Evolutionary conservation across 2,113 vertebrate species (phyloP).

Genomic region (Cheirogaleus medius): DNA sequence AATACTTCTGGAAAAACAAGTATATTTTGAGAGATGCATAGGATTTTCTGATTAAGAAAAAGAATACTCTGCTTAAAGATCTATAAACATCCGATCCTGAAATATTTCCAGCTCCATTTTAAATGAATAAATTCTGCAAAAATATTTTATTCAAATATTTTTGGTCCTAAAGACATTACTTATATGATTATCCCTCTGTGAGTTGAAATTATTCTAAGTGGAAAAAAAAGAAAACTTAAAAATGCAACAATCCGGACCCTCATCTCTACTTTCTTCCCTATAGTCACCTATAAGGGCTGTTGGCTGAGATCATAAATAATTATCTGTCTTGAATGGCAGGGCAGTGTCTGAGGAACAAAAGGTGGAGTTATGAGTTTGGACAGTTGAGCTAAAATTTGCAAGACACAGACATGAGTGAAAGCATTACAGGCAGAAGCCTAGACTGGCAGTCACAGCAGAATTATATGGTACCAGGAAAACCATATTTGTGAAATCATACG

Average conservation of each 20-base stretch:
- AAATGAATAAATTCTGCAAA: neutral
- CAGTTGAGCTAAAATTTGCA: neutral
- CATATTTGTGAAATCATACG: neutral
- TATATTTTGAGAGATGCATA: neutral
- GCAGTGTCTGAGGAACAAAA: neutral
- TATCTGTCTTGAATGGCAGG: neutral
- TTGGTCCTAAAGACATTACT: neutral
- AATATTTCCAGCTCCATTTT: neutral
- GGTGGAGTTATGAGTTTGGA: neutral
- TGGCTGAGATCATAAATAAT: neutral
- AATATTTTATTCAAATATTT: neutral
- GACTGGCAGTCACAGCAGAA: neutral
- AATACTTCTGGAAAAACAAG: conserved; percentile 10
- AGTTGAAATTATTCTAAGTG: conserved; percentile 8
- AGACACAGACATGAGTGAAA: neutral
- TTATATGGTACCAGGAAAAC: neutral
- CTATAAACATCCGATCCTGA: neutral
- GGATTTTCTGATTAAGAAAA: neutral
- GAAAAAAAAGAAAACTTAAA: neutral
- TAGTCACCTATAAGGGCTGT: neutral
- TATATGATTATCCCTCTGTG: neutral
- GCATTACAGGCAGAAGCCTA: neutral
- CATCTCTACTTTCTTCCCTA: neutral
- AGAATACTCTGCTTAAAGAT: neutral
- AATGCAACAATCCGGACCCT: neutral